Base-by-base conservation (phyloP, 2,113 vertebrate genomes). In the Dipodomys merriami region DNA sequence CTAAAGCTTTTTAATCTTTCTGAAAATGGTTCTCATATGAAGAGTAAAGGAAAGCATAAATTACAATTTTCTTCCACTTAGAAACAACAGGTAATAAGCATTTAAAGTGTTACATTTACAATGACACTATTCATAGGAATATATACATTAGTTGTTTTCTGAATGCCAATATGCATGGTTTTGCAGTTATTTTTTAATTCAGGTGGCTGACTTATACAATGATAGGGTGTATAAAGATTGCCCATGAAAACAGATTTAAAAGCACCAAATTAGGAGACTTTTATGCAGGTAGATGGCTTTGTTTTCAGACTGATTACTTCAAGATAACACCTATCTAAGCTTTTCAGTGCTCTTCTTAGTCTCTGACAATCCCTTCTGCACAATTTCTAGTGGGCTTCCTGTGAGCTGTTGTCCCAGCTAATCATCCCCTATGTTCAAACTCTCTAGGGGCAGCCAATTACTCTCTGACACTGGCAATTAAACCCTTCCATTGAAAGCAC, bases 91-190 rank as follows among this genome's bases (percentile, higher is more conserved):
- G 39, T 53, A 9, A 2, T 64, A 60, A 79, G 20, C 10, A 79
- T 77, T 89, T 86, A 68, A 89, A 76, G 64, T 69, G 12, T 18
- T 62, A 80, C 22, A 77, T 60, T 88, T 87, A 67, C 8, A 90
- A 35, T 11, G n/a, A 84, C 69, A 60, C 10, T 68, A 15, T 72
- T 78, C 22, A 39, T 53, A 79, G 30, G 16, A 88, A 33, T 85
- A 68, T 76, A 78, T 65, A 49, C 12, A 27, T 80, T 88, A 69
- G 81, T 67, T 49, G 65, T 46, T 91, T 30, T 72, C 20, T 53
- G 22, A 83, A 62, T 30, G 35, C 7, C 62, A 62, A 69, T 62
- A 27, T 81, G 22, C 46, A 46, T 84, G 77, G 23, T 95, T 84
- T 60, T 88, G 30, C 12, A 76, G 15, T 74, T 53, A 33, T 71